These are phyloP conservation scores for Sterrhoptilus dennistouni DNA, from an alignment of 2,113 vertebrate genomes.

Conservation along the genomic window DNA sequence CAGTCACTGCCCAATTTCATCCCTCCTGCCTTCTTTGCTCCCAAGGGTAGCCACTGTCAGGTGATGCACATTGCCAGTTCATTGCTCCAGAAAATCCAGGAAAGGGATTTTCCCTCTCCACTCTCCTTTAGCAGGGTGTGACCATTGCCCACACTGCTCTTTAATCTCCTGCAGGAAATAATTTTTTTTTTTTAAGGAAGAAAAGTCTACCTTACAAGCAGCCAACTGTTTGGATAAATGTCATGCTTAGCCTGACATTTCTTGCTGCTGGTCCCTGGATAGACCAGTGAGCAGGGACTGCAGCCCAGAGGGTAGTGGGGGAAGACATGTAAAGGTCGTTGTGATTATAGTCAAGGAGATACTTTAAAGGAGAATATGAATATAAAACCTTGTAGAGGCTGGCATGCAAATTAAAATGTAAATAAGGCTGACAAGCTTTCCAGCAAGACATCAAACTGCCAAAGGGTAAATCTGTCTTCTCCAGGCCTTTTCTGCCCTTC, in stretches of 20 bases:
- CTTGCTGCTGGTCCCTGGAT: not conserved
- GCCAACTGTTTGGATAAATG: not conserved
- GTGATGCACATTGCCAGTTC: not conserved
- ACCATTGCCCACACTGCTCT: not conserved
- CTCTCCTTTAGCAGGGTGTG: not conserved
- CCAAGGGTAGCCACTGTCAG: not conserved
- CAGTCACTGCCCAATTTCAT: not conserved
- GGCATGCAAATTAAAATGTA: slow-evolving; percentile 49
- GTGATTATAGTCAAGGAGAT: slow-evolving; percentile 14
- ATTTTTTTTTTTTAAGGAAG: not conserved
- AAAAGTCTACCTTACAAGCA: not conserved
- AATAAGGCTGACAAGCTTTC: slow-evolving; percentile 55
- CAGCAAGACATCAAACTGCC: slow-evolving; percentile 5
- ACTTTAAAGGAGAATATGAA: not conserved
- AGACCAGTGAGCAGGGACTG: not conserved
- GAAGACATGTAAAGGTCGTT: slow-evolving; percentile 7
- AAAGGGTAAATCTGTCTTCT: slow-evolving; percentile 6
- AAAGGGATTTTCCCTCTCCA: not conserved
- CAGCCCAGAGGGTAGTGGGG: not conserved
- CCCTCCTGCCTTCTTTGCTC: not conserved
- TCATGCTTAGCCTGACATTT: slow-evolving; percentile 29
- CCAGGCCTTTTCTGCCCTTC: not conserved
- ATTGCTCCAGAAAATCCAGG: not conserved
- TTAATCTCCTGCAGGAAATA: not conserved
- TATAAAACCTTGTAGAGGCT: slow-evolving; percentile 1